Base-by-base conservation (phyloP, 1,140 invertebrate species). In the Rhagoletis pomonella region DNA sequence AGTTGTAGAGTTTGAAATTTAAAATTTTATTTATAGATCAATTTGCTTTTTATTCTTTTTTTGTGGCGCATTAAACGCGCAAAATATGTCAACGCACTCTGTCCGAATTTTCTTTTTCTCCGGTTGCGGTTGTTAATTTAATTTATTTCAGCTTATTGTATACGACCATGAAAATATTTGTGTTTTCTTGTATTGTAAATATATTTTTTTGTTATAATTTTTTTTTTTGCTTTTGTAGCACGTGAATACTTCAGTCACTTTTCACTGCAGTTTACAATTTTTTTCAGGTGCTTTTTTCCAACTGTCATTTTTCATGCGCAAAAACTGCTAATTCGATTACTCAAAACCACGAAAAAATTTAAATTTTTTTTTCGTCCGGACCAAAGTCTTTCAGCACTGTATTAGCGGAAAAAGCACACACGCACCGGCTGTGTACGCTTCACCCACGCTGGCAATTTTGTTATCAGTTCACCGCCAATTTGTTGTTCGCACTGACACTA, bases 61-160 rank as follows among this genome's bases (percentile, higher is more conserved):
- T 4, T 81, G 44, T 19, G 14, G n/a, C 14, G 19, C 47, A 3
- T 6, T 12, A 42, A 81, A 50, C 73, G 73, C 47, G 73, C 73
- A 19, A 81, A 81, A 55, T 81, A 55, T 81, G 73, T 81, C 73
- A 81, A 81, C 47, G 47, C 73, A 81, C 73, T 19, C 9, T n/a
- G 17, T 9, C 44, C 5, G 14, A 29, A 44, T 73, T n/a, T 50
- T 73, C 5, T 42, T 3, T 73, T n/a, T n/a, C 29, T 47, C 3
- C n/a, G 14, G 44, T 81, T 19, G 29, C 12, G 19, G 44, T 81
- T 55, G 47, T 55, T 47, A 47, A 47, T 81, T 81, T 55, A 47
- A 81, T 81, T 81, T 55, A 81, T 81, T 17, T 81, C 73, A 19
- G 44, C 50, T 55, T 29, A 29, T 58, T 81, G 17, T 7, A 47